Conservation (phyloP, 1,140 invertebrate genomes). For the Drosophila ogumai region DNA sequence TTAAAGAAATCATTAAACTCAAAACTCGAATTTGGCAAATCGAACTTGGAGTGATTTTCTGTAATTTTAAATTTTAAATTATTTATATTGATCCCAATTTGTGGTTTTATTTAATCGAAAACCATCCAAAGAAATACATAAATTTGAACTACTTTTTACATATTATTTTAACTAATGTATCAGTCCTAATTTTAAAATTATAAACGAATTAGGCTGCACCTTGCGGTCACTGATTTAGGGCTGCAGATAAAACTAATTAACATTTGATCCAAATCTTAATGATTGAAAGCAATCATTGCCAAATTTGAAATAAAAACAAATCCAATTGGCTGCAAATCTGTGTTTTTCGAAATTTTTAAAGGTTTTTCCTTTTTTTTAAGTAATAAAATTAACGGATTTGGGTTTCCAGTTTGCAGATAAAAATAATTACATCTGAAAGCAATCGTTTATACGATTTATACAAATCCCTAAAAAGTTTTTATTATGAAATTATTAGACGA, state of each 20-base stretch:
- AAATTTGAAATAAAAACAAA: neutral
- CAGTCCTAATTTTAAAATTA: neutral
- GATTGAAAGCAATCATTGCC: constrained; percentile 5
- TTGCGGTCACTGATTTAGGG: constrained; percentile 3
- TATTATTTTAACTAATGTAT: neutral
- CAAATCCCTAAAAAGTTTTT: neutral
- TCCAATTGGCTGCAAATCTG: constrained; percentile 1
- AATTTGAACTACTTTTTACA: neutral
- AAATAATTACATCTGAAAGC: neutral
- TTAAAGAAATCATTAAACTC: neutral
- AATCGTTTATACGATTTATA: neutral
- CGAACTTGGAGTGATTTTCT: neutral
- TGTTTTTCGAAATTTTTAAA: neutral
- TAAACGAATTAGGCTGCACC: neutral
- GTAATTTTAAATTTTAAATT: neutral
- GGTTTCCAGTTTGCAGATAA: neutral
- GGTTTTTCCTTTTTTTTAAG: neutral
- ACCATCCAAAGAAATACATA: neutral
- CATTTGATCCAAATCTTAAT: neutral
- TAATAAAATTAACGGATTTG: constrained; percentile 2
- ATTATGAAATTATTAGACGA: neutral
- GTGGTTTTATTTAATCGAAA: neutral
- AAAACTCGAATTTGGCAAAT: neutral
- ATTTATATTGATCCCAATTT: neutral
- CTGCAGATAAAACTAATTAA: constrained; percentile 14